Percentiles rank a stretch among this genome's conserved stretches.
Conservation (phyloP, 2,888 invertebrate genomes). For the Epistrophe grossulariae region DNA sequence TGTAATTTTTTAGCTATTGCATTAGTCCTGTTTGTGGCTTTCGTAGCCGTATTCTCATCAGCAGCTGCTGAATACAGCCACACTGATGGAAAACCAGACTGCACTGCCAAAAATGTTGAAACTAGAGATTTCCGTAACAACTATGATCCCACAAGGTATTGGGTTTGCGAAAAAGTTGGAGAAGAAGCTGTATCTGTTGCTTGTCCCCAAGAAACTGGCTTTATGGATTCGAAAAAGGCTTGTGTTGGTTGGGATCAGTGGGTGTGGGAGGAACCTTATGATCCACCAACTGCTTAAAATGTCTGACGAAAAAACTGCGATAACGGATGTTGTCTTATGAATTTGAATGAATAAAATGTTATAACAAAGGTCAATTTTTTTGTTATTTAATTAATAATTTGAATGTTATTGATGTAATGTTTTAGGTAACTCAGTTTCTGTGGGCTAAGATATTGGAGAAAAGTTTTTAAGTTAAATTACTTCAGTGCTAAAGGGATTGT, state of each 20-base stretch:
- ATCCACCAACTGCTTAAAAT: conserved; percentile 73
- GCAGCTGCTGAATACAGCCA: conserved; percentile 50
- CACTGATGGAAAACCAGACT: conserved; percentile 78
- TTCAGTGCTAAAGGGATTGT: too few relatives aligned
- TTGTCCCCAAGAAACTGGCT: conserved; percentile 78
- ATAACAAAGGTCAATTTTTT: neutral
- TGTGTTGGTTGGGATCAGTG: conserved; percentile 80
- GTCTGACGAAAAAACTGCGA: neutral
- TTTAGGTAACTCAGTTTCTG: too few relatives aligned
- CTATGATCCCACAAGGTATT: conserved; percentile 79
- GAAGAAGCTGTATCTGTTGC: conserved; percentile 72
- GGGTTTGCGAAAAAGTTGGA: conserved; percentile 77
- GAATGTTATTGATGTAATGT: neutral
- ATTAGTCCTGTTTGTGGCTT: conserved; percentile 46
- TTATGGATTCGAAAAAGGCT: conserved; percentile 77
- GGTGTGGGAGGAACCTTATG: conserved; percentile 79
- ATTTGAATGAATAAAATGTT: neutral
- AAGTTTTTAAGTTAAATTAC: too few relatives aligned
- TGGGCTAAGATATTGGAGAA: too few relatives aligned
- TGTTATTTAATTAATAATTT: neutral
- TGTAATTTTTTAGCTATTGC: conserved; percentile 22
- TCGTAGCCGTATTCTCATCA: conserved; percentile 70
- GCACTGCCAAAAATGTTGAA: conserved; percentile 77
- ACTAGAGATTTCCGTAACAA: conserved; percentile 78
- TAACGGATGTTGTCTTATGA: neutral